Evolutionary conservation across 2,888 invertebrate genomes (phyloP).

Genomic region (Napeogenes inachia): DNA sequence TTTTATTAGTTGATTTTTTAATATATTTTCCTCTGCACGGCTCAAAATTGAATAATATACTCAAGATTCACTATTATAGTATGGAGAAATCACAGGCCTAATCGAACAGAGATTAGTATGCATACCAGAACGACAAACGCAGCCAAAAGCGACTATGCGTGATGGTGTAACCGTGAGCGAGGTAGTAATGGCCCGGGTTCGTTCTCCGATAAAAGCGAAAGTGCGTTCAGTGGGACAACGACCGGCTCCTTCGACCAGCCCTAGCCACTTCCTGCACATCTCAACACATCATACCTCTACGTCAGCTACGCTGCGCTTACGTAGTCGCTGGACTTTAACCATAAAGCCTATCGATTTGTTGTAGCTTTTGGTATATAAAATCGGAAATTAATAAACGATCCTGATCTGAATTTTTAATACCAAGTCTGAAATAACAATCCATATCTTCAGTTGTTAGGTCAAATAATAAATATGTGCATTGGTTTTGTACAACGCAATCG

Average conservation of each 20-base stretch:
- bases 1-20: too few relatives aligned
- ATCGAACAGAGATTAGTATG: slow-evolving; percentile 62
- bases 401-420: too few relatives aligned
- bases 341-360: neutral
- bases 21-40: neutral
- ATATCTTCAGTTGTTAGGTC: too few relatives aligned
- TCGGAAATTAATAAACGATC: too few relatives aligned
- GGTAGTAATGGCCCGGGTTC: slow-evolving; percentile 73
- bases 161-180: slow-evolving; percentile 72
- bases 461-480: too few relatives aligned
- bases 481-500: too few relatives aligned
- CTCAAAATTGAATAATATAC: neutral
- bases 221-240: slow-evolving; percentile 76
- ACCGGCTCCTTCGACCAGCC: slow-evolving; percentile 66
- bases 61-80: slow-evolving; percentile 22
- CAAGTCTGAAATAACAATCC: too few relatives aligned
- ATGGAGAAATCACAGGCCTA: slow-evolving; percentile 68
- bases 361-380: too few relatives aligned
- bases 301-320: slow-evolving; percentile 31
- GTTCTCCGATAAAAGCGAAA: slow-evolving; percentile 77
- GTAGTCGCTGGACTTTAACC: slow-evolving; percentile 1
- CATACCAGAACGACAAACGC: slow-evolving; percentile 58
- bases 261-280: slow-evolving; percentile 55
- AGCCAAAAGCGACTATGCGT: slow-evolving; percentile 59
- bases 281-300: slow-evolving; percentile 49